Evolutionary conservation across 1,140 invertebrate species (phyloP).

Genomic region (Macrotrachela quadricornifera): DNA sequence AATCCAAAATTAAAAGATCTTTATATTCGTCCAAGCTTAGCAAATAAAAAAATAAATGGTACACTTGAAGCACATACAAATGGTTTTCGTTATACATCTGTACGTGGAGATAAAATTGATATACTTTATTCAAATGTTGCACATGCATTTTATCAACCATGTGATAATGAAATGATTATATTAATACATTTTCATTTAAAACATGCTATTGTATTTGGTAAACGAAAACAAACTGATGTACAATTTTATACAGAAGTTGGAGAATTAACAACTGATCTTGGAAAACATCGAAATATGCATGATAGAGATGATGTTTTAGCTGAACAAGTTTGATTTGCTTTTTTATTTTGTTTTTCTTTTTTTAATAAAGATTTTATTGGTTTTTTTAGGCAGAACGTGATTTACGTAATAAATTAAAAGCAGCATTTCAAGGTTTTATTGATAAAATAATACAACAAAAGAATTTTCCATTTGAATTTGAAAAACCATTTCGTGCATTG

Average conservation of each 20-base stretch:
- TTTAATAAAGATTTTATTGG: too few species aligned
- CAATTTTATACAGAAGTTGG: conserved; percentile 99
- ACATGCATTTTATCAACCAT: conserved; percentile 97
- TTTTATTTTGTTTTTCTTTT: too few species aligned
- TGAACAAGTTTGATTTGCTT: conserved; percentile 48
- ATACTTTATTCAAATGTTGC: conserved; percentile 99
- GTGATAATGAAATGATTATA: conserved; percentile 98
- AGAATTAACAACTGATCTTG: conserved; percentile 94
- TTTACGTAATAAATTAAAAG: conserved; percentile 77
- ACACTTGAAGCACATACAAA: conserved; percentile 79
- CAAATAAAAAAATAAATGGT: conserved; percentile 80
- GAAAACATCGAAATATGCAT: conserved; percentile 98
- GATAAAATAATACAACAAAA: conserved; percentile 89
- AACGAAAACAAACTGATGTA: conserved; percentile 94
- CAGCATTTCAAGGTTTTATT: conserved; percentile 91
- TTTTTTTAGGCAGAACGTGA: conserved; percentile 80
- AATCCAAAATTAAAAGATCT: conserved; percentile 96
- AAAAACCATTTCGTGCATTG: conserved; percentile 86
- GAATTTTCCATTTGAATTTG: conserved; percentile 76
- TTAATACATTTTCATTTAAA: conserved; percentile 85
- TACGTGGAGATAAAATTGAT: conserved; percentile 93
- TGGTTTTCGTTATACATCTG: conserved; percentile 90
- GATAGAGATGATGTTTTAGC: conserved; percentile 92
- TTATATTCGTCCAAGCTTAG: conserved; percentile 92
- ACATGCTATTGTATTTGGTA: conserved; percentile 96